Conservation (phyloP, 2,797 vertebrate genomes). For the Gambelia wislizenii region DNA sequence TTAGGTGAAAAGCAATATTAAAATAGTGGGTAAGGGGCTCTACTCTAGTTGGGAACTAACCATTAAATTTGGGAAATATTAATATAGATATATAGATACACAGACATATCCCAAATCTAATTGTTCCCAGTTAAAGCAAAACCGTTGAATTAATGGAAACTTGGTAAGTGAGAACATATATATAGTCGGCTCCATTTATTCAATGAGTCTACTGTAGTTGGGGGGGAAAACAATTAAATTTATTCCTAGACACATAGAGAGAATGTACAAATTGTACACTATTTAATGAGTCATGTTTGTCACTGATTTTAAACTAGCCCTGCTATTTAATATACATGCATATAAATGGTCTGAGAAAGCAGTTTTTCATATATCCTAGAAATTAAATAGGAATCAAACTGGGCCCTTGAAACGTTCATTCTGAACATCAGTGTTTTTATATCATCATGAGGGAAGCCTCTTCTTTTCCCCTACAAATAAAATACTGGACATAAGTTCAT, state of each 20-base stretch:
- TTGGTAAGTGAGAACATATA: no score
- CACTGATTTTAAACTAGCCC: background rate
- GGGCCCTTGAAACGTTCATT: background rate
- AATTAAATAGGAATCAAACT: background rate
- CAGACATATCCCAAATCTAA: no score
- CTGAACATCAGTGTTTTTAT: background rate
- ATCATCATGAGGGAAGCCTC: background rate
- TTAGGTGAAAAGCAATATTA: background rate
- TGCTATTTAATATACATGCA: background rate
- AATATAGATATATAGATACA: no score
- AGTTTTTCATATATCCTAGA: background rate
- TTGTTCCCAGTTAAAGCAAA: background rate
- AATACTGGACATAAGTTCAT: background rate
- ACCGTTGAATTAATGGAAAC: no score
- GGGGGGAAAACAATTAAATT: background rate
- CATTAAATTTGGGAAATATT: no score
- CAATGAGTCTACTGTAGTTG: background rate
- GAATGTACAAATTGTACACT: background rate
- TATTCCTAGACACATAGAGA: background rate
- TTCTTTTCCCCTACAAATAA: conserved; percentile 6
- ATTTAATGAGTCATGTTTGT: background rate
- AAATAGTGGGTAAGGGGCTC: no score
- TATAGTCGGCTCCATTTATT: no score
- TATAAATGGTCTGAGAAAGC: background rate
- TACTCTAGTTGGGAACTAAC: no score